Evolutionary conservation across 1,140 invertebrate genomes (phyloP), one percentile per base, ranked within the genome.

Genomic region (Maconellicoccus hirsutus): DNA sequence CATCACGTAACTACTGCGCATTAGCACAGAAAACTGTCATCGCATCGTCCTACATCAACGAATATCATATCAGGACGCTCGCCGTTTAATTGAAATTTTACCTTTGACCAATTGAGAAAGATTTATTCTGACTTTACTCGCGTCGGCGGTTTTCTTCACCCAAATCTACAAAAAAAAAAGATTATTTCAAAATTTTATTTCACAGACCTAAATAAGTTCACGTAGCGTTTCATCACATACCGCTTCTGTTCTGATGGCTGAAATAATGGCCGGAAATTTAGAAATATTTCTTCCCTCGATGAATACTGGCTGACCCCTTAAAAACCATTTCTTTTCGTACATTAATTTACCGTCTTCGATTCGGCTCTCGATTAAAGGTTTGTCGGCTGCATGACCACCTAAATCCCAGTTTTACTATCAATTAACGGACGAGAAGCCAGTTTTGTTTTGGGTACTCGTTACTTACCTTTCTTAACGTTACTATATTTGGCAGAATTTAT

Each of bases 241-340:
- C 79, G 89, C 89, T 81, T 95, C 92, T 66, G 87, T 89, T 72
- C 90, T 90, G 75, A 97, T 93, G 25, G 90, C 89, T 42, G 90
- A 90, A 77, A 98, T 94, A 74, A 91, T 88, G 1, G 89, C 93
- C 72, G 89, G 86, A 77, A 93, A 92, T 76, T 90, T 87, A 0
- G 86, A 82, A 73, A 88, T 81, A 76, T 95, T 92, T 75, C 90
- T 89, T 27, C 91, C 92, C 80, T 94, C 94, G 6, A 96, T 88
- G 80, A 90, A 94, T 26, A 97, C 87, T 73, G 91, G 88, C 80
- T 96, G 93, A 1, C 94, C 94, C 72, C 94, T 84, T 78, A 96
- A 93, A 81, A 90, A 97, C 94, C 94, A 98, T 80, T 92, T 85
- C 75, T 92, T 87, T 80, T 98, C 94, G 82, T 93, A 97, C 75